Evolutionary conservation across 2,797 vertebrate species (phyloP).

Genomic region (Astyanax mexicanus): DNA sequence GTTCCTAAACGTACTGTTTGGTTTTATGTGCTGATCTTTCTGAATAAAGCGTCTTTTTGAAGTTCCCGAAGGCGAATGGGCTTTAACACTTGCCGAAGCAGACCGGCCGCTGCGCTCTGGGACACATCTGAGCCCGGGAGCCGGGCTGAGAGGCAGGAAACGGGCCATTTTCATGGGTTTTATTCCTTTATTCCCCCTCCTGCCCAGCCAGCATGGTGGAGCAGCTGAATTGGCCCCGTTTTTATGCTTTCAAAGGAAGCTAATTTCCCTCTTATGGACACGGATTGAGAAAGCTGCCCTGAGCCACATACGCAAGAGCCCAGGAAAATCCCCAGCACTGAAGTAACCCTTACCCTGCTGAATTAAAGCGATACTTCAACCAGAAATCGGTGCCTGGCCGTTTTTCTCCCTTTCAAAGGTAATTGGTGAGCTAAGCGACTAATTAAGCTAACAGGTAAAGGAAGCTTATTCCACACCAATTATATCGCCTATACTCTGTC

Average conservation of each 20-base stretch:
- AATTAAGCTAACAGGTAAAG: too few relatives aligned
- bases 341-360: background rate
- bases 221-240: slow-evolving; percentile 51
- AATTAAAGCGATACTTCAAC: background rate
- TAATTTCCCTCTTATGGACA: slow-evolving; percentile 80
- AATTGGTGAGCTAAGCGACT: too few relatives aligned
- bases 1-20: too few relatives aligned
- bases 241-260: slow-evolving; percentile 65
- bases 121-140: slow-evolving; percentile 45
- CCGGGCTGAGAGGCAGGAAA: slow-evolving; percentile 41
- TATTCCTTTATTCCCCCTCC: slow-evolving; percentile 35
- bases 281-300: slow-evolving; percentile 67
- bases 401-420: too few relatives aligned
- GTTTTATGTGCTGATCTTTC: too few relatives aligned
- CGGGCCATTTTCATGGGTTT: slow-evolving; percentile 52
- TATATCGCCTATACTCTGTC: too few relatives aligned
- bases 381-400: too few relatives aligned
- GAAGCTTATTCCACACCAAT: too few relatives aligned
- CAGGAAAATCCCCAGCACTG: background rate
- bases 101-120: background rate
- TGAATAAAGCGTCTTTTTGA: too few relatives aligned
- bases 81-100: too few relatives aligned
- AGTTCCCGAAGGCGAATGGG: too few relatives aligned
- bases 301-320: slow-evolving; percentile 85
- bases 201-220: slow-evolving; percentile 39